Base-by-base conservation (phyloP, 2,113 vertebrate genomes). In the Otis tarda region DNA sequence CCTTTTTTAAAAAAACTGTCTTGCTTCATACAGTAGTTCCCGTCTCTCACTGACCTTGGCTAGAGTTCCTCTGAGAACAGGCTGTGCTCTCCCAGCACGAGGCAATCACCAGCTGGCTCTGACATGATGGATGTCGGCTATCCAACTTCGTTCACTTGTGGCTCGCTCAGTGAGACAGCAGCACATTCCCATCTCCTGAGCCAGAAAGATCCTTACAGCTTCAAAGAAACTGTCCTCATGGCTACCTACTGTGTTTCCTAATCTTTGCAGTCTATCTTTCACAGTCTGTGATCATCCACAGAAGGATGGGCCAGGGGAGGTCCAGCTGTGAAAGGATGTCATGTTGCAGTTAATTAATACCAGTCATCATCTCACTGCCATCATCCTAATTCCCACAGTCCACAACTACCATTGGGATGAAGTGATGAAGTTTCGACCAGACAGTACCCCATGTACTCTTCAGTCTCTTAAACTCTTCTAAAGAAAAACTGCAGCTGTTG, bases 21-120 rank as follows among this genome's bases (percentile, higher is more conserved):
- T 81, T 87, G 68, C 37, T 83, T 64, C 70, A 61, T 28, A 69
- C 65, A 76, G 83, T 64, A 87, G 67, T 55, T 73, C 33, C 69
- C 64, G 61, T 45, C 73, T 84, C 77, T 94, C 53, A 35, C 47
- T 82, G 92, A 91, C 93, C 86, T 95, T 92, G 83, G 81, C 89
- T 79, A 35, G 22, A 93, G 74, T 89, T 30, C 74, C 83, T 94
- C 14, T 25, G 83, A 91, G 74, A 79, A 57, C 53, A 91, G 83
- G 65, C 69, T 68, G 41, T 1, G 2, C 65, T 85, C 77, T 55
- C 49, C 35, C 7, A 0, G 83, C 65, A 50, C 52, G 73, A 92
- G 57, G 74, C 77, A 64, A 74, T 59, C 92, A 94, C 80, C 86
- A 96, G 61, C 92, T 94, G 95, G 69, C 90, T 92, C 86, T 69